Evolutionary conservation across 1,140 invertebrate genomes (phyloP).

Genomic region (Ephestia elutella): DNA sequence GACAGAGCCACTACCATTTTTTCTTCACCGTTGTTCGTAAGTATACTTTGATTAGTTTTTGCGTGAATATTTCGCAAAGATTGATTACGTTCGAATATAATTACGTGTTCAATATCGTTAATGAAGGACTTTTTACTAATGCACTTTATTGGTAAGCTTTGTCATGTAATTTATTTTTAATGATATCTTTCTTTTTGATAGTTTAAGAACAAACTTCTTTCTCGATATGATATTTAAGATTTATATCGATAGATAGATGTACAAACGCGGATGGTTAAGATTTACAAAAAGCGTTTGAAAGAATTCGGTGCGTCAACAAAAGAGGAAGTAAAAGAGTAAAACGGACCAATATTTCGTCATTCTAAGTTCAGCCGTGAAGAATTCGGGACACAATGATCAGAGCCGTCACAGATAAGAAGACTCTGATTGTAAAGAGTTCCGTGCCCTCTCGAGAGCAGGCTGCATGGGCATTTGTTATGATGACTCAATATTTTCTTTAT

Average conservation of each 20-base stretch:
- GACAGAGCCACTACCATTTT: constrained; percentile 19
- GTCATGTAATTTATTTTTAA: constrained; percentile 16
- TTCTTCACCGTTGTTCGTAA: constrained; percentile 17
- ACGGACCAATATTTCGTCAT: constrained; percentile 62
- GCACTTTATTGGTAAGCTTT: constrained; percentile 9
- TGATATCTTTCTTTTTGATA: too few species aligned
- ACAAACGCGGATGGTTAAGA: too few species aligned
- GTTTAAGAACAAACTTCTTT: too few species aligned
- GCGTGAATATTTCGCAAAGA: constrained; percentile 33
- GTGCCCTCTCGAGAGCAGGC: constrained; percentile 38
- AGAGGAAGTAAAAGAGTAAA: constrained; percentile 57
- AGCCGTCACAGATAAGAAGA: constrained; percentile 65
- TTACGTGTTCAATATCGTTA: constrained; percentile 21
- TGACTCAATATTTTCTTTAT: constrained; percentile 71
- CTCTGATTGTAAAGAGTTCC: constrained; percentile 61
- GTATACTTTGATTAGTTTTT: constrained; percentile 28
- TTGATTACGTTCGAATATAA: constrained; percentile 29
- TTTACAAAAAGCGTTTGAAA: constrained; percentile 59
- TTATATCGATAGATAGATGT: too few species aligned
- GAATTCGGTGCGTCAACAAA: constrained; percentile 66
- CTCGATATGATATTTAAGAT: too few species aligned
- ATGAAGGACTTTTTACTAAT: constrained; percentile 19
- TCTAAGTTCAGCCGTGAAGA: constrained; percentile 47
- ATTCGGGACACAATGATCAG: constrained; percentile 63
- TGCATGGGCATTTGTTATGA: constrained; percentile 69